A percentile compares a stretch with the other conserved stretches of the same genome.
Conservation (phyloP, 1,140 invertebrate species). For the Cotesia vestalis region DNA sequence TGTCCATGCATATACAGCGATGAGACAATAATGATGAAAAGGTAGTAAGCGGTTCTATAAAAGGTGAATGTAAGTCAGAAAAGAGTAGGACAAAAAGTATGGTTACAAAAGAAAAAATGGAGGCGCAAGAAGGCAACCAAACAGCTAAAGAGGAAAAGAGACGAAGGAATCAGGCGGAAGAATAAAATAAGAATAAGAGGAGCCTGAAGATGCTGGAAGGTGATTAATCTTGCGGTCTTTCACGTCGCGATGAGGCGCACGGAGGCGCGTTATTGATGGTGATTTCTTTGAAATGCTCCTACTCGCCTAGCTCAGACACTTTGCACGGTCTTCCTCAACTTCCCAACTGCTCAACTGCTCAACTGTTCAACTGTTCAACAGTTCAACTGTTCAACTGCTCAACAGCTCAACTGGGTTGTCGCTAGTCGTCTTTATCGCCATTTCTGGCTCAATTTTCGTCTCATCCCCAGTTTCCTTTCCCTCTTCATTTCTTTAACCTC, state of each 20-base stretch:
- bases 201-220: slow-evolving; percentile 59
- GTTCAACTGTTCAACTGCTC: no score
- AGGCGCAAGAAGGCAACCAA: no score
- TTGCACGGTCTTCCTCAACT: slow-evolving; percentile 19
- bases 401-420: background rate
- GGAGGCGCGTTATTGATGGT: slow-evolving; percentile 67
- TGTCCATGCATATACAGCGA: background rate
- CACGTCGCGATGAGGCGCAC: slow-evolving; percentile 65
- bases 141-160: background rate
- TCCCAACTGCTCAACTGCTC: no score
- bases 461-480: slow-evolving; percentile 14
- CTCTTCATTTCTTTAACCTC: slow-evolving; percentile 17
- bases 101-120: no score
- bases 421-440: slow-evolving; percentile 12
- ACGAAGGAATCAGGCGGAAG: slow-evolving; percentile 32
- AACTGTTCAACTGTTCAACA: no score
- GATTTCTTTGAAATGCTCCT: slow-evolving; percentile 58
- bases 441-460: slow-evolving; percentile 12
- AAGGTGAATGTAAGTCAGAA: slow-evolving; percentile 31
- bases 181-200: slow-evolving; percentile 47
- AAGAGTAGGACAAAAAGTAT: slow-evolving; percentile 33
- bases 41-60: background rate
- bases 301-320: slow-evolving; percentile 30
- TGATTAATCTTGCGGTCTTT: slow-evolving; percentile 68
- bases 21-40: slow-evolving; percentile 20